Conservation (phyloP, 2,113 vertebrate species). For the Hiodon alosoides region DNA sequence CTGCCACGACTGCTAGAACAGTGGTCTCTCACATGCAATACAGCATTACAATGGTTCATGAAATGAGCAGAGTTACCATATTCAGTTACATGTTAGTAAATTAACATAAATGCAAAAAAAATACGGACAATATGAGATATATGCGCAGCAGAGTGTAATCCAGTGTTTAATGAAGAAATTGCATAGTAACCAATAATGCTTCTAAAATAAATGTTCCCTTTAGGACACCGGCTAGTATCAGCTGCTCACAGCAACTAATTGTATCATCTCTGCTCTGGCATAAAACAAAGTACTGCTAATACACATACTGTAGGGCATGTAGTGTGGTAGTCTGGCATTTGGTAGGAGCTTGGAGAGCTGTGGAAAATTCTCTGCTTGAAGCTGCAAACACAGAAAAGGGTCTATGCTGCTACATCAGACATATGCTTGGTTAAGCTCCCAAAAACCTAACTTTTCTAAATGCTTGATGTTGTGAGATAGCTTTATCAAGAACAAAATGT, state of each 20-base stretch:
- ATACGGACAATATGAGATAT: neutral
- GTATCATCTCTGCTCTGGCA: neutral
- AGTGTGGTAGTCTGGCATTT: slow-evolving; percentile 9
- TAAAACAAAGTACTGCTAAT: neutral
- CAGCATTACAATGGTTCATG: neutral
- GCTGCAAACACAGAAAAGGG: no score
- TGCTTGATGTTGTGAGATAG: neutral
- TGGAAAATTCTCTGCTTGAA: neutral
- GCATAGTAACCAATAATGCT: slow-evolving; percentile 16
- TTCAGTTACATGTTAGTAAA: neutral
- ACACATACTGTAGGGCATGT: neutral
- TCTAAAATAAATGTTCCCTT: slow-evolving; percentile 2
- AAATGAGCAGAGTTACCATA: neutral
- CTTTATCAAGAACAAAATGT: neutral
- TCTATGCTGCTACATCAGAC: neutral
- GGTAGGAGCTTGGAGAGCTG: neutral
- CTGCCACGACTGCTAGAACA: neutral
- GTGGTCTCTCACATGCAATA: neutral
- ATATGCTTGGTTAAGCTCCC: neutral
- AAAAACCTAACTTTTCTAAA: neutral
- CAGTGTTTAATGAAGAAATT: slow-evolving; percentile 1
- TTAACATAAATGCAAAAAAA: neutral
- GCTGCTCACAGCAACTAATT: neutral
- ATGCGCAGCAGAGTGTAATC: neutral
- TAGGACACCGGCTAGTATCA: neutral